These are phyloP conservation scores for Paguma larvata DNA, from an alignment of 2,797 vertebrate genomes.

Conservation along the genomic window DNA sequence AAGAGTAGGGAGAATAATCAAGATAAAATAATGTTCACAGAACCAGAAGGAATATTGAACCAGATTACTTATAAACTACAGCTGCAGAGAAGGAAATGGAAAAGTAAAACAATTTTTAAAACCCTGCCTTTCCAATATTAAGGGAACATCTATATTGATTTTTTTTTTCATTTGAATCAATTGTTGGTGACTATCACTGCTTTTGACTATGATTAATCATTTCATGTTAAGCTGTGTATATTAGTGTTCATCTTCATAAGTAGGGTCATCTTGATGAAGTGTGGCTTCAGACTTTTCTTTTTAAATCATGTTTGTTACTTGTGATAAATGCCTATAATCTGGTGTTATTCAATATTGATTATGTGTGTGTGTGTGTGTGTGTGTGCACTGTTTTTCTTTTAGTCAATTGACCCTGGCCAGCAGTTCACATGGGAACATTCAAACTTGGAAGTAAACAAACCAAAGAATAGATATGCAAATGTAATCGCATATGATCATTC, in stretches of 20 bases:
- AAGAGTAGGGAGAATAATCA: not conserved
- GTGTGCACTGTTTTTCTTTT: conserved; percentile 81
- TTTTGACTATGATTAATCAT: conserved; percentile 51
- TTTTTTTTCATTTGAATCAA: conserved; percentile 42
- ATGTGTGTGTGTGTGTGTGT: conserved; percentile 48
- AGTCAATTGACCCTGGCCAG: conserved; percentile 98
- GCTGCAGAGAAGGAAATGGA: conserved; percentile 46
- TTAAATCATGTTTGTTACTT: conserved; percentile 34
- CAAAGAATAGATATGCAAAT: conserved; percentile 99
- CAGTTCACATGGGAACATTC: conserved; percentile 99
- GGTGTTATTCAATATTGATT: conserved; percentile 61
- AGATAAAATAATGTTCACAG: conserved; percentile 22
- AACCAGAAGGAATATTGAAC: conserved; percentile 25
- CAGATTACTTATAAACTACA: conserved; percentile 28
- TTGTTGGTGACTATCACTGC: conserved; percentile 38
- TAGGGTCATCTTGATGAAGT: conserved; percentile 53
- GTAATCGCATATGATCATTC: conserved; percentile 99
- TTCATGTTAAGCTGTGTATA: not conserved
- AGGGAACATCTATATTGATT: conserved; percentile 59
- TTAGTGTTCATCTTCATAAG: conserved; percentile 12
- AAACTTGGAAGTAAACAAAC: conserved; percentile 99
- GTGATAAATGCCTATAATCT: conserved; percentile 53
- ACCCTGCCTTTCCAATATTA: conserved; percentile 34
- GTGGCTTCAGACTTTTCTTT: conserved; percentile 63
- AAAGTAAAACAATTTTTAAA: conserved; percentile 41